Conservation (phyloP, 2,888 invertebrate genomes). For the Drosophila birchii region DNA sequence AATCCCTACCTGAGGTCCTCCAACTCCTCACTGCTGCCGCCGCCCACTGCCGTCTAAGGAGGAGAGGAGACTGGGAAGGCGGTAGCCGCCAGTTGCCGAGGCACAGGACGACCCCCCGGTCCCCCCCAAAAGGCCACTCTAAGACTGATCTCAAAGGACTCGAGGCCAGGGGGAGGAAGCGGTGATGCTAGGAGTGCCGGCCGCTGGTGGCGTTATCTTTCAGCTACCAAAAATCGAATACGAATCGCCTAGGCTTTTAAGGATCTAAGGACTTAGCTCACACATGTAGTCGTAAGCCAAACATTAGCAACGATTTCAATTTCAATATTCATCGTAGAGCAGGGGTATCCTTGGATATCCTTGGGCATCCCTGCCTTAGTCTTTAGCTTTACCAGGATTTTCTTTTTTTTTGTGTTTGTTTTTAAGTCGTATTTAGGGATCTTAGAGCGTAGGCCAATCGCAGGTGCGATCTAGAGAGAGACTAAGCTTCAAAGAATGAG, state of each 20-base stretch:
- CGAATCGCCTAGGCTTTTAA: constrained; percentile 45
- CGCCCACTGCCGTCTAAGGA: constrained; percentile 86
- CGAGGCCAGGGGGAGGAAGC: background rate
- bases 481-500: constrained; percentile 45
- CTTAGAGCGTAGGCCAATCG: constrained; percentile 17
- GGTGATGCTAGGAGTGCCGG: background rate
- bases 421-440: background rate
- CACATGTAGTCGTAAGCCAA: constrained; percentile 8
- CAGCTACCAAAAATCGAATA: constrained; percentile 67
- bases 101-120: no score
- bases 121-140: constrained; percentile 14
- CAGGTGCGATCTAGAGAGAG: constrained; percentile 30
- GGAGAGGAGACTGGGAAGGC: background rate
- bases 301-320: constrained; percentile 21
- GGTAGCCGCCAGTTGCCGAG: background rate
- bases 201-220: constrained; percentile 44
- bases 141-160: constrained; percentile 73
- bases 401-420: constrained; percentile 5
- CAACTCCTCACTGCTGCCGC: constrained; percentile 86
- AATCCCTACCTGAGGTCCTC: constrained; percentile 93
- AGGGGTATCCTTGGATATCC: background rate
- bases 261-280: constrained; percentile 55
- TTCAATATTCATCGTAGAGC: constrained; percentile 3
- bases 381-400: constrained; percentile 18
- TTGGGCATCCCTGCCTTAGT: constrained; percentile 2